Percentiles rank a stretch among this genome's conserved stretches.
These are phyloP conservation scores for Chrysolina oricalcia DNA, from an alignment of 2,888 invertebrate genomes.

Conservation along the genomic window DNA sequence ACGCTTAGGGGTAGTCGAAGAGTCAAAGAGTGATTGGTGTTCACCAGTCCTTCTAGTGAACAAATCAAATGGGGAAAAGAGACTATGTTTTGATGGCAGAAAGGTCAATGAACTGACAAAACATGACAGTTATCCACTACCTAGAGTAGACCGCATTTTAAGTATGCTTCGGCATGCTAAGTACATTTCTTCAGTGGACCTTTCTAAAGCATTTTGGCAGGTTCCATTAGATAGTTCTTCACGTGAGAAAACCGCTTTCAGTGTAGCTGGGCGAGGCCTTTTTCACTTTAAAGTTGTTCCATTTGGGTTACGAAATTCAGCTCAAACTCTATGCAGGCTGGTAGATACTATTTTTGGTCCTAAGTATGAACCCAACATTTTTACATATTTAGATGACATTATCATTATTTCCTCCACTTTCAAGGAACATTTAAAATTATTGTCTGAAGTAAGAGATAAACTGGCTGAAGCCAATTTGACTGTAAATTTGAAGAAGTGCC, in stretches of 20 bases:
- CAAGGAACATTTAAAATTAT: not conserved
- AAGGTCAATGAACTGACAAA: too few species aligned
- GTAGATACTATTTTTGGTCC: not conserved
- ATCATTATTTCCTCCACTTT: not conserved
- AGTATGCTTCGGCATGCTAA: too few species aligned
- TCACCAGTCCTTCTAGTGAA: not conserved
- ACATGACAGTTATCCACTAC: too few species aligned
- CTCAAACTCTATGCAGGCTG: not conserved
- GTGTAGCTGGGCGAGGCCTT: not conserved
- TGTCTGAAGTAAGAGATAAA: not conserved
- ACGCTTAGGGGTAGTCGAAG: too few species aligned
- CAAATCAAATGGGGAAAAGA: not conserved
- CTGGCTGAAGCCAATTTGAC: not conserved
- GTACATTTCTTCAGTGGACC: too few species aligned
- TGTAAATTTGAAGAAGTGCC: not conserved
- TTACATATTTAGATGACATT: not conserved
- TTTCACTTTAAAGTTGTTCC: not conserved
- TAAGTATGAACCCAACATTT: not conserved
- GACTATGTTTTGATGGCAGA: too few species aligned
- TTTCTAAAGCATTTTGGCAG: too few species aligned
- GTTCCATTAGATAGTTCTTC: too few species aligned
- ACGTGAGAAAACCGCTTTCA: not conserved
- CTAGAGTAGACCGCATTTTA: too few species aligned
- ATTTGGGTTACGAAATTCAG: not conserved
- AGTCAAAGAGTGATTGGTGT: not conserved